Evolutionary conservation across 1,140 invertebrate genomes (phyloP), one percentile per base, ranked within the genome.

Genomic region (Odontomachus brunneus): DNA sequence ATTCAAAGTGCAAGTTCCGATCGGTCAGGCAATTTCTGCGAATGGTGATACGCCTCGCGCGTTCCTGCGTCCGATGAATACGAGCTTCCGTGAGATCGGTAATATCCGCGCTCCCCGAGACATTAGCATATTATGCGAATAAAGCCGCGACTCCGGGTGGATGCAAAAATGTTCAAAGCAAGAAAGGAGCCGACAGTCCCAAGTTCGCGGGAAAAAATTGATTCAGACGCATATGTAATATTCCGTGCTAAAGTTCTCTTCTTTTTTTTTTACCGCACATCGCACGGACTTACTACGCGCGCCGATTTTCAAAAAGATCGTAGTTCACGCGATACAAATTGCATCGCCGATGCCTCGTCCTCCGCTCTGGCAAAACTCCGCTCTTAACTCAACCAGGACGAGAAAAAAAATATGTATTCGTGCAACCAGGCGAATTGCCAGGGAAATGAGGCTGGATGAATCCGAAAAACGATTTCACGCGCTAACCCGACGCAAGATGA

Each of bases 91-190:
- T 9, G 38, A 29, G 53, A 15, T 57, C 75, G 51, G 53, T 69
- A 69, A 80, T 71, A 71, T 63, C 73, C 57, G 65, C 75, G 51
- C 71, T 65, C 65, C 75, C 7, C 48, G 75, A 80, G 65, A 80
- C 57, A 80, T 80, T 80, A 80, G 75, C 75, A 80, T 69, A 71
- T 80, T 80, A 71, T 69, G 75, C 65, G 65, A 80, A 71, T 71
- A 80, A 80, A 69, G 29, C 59, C 51, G 65, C 51, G 53, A n/a
- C 53, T 22, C 44, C 57, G 51, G 49, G 5, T n/a, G 44, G 49
- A 48, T 53, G 53, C 65, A 71, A 71, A 57, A 57, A 69, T 57
- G 51, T 17, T 69, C 63, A 65, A 19, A 57, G 22, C 51, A 69
- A 71, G 53, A 57, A 69, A n/a, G 44, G 26, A 24, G 22, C 49